Base-by-base conservation (phyloP, 2,113 vertebrate genomes). In the Egretta garzetta region DNA sequence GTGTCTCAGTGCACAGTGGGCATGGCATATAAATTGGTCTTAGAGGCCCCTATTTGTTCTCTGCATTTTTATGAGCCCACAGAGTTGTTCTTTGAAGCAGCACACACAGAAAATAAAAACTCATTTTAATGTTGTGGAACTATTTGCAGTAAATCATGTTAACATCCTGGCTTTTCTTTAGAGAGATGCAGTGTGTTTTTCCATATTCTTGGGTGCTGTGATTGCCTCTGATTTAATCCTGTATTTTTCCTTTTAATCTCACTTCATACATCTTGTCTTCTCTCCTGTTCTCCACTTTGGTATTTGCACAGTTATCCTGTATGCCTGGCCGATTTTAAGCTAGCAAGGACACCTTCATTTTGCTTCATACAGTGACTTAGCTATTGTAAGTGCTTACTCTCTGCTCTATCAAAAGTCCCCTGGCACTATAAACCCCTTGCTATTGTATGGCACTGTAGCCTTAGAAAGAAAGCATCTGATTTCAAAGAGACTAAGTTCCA, bases 1-100 rank as follows among this genome's bases (percentile, higher is more conserved):
- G 98, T 98, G 98, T 98, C 98, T 98, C 98, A 45, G 97, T 93
- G 98, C 98, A 97, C 98, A 98, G 97, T 98, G 98, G 97, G 98
- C 98, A 98, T 97, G 96, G 98, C 98, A 97, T 98, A 98, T 98
- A 98, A 98, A 98, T 98, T 98, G 98, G 98, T 98, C 98, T 98
- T 98, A 98, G 98, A 98, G 98, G 98, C 97, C 98, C 98, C 97
- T 98, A 99, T 98, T 98, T 98, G 98, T 98, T 98, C 98, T 97
- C 97, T 98, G 98, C 97, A 95, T 98, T 99, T 99, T 99, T 98
- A 99, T 98, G 98, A 98, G 98, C 98, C 98, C 98, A 98, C 96
- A 98, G 98, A 98, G 98, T 98, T 98, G 98, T 98, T 98, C 98
- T 99, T 98, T 99, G 98, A 98, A 98, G 98, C 98, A 85, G 97